Conservation (phyloP, 2,113 vertebrate species). For the Osmerus mordax region DNA sequence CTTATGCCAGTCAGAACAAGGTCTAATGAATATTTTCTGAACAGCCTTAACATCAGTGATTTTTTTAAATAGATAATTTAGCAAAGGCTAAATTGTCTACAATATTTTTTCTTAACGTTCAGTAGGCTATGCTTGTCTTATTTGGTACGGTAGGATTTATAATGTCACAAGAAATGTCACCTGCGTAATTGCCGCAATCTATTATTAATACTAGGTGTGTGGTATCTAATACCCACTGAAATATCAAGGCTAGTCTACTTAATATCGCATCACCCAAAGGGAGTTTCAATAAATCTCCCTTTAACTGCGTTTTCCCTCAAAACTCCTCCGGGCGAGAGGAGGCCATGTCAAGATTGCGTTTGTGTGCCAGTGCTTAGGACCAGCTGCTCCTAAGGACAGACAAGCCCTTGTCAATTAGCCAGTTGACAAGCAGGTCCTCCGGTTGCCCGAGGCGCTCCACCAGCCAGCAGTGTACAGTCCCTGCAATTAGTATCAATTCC, state of each 20-base stretch:
- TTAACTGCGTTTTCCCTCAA: conserved; percentile 87
- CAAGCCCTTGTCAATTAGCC: conserved; percentile 99
- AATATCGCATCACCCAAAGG: conserved; percentile 88
- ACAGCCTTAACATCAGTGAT: no score
- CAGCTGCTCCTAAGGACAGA: conserved; percentile 99
- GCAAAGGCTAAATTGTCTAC: no score
- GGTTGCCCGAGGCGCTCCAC: conserved; percentile 83
- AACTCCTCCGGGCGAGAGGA: conserved; percentile 83
- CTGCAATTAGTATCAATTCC: conserved; percentile 97
- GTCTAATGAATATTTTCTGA: no score
- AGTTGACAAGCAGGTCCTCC: conserved; percentile 93
- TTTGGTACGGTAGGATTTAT: conserved; percentile 54
- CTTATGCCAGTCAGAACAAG: no score
- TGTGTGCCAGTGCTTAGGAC: conserved; percentile 92
- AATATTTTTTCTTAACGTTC: conserved; percentile 19
- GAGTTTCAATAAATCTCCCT: conserved; percentile 97
- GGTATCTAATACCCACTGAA: conserved; percentile 76
- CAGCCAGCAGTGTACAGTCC: conserved; percentile 87
- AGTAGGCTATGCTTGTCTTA: conserved; percentile 54
- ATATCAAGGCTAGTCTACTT: conserved; percentile 67
- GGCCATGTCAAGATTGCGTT: conserved; percentile 94
- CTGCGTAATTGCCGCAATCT: conserved; percentile 85
- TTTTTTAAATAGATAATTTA: no score
- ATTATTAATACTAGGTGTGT: conserved; percentile 82
- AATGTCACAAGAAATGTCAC: conserved; percentile 81